Evolutionary conservation across 2,888 invertebrate genomes (phyloP).

Genomic region (Xylocampa areola): DNA sequence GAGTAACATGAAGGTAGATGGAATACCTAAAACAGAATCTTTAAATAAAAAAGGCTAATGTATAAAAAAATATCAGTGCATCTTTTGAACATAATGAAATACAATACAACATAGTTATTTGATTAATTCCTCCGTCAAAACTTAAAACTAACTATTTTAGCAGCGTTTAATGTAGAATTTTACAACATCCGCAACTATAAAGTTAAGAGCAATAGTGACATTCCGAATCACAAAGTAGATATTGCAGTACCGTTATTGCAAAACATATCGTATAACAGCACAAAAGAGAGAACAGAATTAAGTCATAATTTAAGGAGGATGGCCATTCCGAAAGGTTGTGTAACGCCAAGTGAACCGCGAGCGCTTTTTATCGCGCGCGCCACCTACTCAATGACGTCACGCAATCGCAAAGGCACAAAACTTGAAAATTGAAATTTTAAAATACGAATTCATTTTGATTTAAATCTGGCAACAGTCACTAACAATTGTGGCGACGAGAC

Average conservation of each 20-base stretch:
- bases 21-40: neutral
- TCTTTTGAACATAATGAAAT: constrained; percentile 5
- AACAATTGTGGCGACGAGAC: constrained; percentile 78
- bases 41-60: neutral
- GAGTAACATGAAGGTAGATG: constrained; percentile 6
- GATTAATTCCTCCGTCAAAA: constrained; percentile 10
- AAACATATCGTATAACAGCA: constrained; percentile 76
- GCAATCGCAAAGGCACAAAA: constrained; percentile 64
- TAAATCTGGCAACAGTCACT: constrained; percentile 61
- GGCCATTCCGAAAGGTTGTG: constrained; percentile 81
- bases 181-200: constrained; percentile 48
- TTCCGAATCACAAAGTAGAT: constrained; percentile 68
- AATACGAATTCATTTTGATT: constrained; percentile 59
- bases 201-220: constrained; percentile 63
- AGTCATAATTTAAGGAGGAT: constrained; percentile 86
- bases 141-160: constrained; percentile 5
- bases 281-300: constrained; percentile 83
- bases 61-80: constrained; percentile 29
- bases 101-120: constrained; percentile 1
- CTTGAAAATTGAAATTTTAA: constrained; percentile 61
- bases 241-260: constrained; percentile 76
- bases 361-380: constrained; percentile 77
- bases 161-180: constrained; percentile 38
- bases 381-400: constrained; percentile 86
- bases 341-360: constrained; percentile 70